These are phyloP conservation scores for Aphis craccivora DNA, from an alignment of 1,140 invertebrate species.

Conservation along the genomic window DNA sequence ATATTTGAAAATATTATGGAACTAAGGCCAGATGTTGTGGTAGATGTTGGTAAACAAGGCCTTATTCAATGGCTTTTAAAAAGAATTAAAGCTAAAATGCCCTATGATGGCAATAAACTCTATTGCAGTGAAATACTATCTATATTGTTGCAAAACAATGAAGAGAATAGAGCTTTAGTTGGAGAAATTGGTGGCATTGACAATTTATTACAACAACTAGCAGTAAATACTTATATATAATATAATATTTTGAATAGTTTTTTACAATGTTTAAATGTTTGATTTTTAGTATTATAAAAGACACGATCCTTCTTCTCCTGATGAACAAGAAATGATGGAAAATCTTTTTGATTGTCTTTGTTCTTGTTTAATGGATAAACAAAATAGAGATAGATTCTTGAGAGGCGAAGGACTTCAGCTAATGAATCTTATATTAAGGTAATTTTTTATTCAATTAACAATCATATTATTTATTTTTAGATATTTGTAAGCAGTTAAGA, in stretches of 20 bases:
- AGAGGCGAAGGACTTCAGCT: constrained; percentile 94
- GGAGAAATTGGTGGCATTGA: constrained; percentile 97
- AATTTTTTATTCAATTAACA: constrained; percentile 48
- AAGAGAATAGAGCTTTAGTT: constrained; percentile 81
- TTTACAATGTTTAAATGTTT: not conserved
- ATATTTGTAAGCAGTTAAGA: not conserved
- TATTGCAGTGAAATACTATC: constrained; percentile 96
- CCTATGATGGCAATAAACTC: constrained; percentile 95
- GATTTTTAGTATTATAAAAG: constrained; percentile 85
- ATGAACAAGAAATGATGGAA: constrained; percentile 99
- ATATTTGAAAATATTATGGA: constrained; percentile 94
- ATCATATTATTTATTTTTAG: not conserved
- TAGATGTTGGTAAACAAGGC: constrained; percentile 87
- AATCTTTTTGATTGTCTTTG: constrained; percentile 97
- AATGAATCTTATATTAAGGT: constrained; percentile 96
- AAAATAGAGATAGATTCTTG: constrained; percentile 91
- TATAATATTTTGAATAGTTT: constrained; percentile 34
- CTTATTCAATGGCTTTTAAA: constrained; percentile 92
- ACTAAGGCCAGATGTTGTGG: constrained; percentile 82
- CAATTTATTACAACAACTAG: constrained; percentile 92
- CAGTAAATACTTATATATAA: constrained; percentile 70
- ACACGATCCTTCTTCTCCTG: constrained; percentile 87
- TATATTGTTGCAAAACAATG: constrained; percentile 90
- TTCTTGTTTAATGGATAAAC: constrained; percentile 85
- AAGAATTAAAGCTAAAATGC: constrained; percentile 82